These are phyloP conservation scores for Doris montereyensis DNA, from an alignment of 2,888 invertebrate genomes.

Conservation along the genomic window DNA sequence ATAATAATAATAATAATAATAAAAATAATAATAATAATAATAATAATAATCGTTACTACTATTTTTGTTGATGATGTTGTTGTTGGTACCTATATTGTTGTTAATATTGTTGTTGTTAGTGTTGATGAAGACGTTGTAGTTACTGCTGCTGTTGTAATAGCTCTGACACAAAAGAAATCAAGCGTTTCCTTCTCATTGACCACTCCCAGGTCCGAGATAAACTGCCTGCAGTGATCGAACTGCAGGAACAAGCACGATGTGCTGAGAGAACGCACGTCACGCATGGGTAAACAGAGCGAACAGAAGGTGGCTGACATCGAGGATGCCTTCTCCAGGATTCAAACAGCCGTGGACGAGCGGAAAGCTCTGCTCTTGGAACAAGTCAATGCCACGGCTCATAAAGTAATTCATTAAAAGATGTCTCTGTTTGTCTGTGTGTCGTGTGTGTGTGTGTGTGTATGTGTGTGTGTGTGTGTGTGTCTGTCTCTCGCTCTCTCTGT, in stretches of 20 bases:
- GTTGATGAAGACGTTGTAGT: no score
- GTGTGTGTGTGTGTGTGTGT: slow-evolving; percentile 6
- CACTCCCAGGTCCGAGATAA: slow-evolving; percentile 12
- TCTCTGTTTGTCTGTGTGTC: neutral
- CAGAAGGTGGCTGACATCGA: slow-evolving; percentile 29
- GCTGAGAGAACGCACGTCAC: slow-evolving; percentile 28
- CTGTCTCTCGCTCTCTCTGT: no score
- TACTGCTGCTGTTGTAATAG: neutral
- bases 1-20: neutral
- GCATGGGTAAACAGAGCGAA: slow-evolving; percentile 10
- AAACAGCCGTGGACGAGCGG: slow-evolving; percentile 27
- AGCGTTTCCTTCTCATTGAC: neutral
- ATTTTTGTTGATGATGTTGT: no score
- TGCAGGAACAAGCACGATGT: slow-evolving; percentile 29
- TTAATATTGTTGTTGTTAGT: no score
- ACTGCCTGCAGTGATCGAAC: neutral
- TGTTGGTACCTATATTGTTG: no score
- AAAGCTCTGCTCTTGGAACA: neutral
- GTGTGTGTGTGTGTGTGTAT: neutral
- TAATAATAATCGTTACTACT: neutral
- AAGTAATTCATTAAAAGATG: neutral
- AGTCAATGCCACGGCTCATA: neutral
- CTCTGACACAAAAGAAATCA: no score
- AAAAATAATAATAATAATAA: neutral
- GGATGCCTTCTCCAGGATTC: slow-evolving; percentile 34